Conservation (phyloP, 1,140 invertebrate species). For the Nylanderia fulva region DNA sequence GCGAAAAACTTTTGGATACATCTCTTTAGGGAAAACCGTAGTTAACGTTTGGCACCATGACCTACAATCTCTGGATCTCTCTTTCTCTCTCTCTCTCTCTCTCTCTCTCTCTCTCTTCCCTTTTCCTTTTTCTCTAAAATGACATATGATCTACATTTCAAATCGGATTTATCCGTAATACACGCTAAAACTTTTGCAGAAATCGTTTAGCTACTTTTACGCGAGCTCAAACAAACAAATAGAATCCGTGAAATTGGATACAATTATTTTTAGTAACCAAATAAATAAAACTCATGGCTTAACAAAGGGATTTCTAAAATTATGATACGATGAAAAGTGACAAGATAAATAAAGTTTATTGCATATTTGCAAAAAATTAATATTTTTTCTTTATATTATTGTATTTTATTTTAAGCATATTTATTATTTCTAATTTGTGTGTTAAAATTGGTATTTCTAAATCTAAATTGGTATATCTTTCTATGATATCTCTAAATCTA, state of each 20-base stretch:
- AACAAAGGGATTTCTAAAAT: background rate
- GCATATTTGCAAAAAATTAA: background rate
- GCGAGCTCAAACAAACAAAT: background rate
- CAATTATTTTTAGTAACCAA: slow-evolving; percentile 2
- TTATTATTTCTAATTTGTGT: background rate
- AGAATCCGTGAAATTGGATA: slow-evolving; percentile 19
- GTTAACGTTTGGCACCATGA: background rate
- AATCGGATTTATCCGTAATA: background rate
- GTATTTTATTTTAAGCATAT: slow-evolving; percentile 5
- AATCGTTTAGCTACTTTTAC: background rate
- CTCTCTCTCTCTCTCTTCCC: background rate
- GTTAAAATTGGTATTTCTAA: background rate
- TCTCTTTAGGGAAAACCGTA: background rate
- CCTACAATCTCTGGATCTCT: background rate
- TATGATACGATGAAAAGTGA: background rate
- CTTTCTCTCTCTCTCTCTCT: background rate
- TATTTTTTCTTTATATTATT: background rate
- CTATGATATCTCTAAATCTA: no score
- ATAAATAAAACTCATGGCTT: background rate
- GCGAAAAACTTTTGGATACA: background rate
- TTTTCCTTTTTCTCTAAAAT: background rate
- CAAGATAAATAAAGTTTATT: background rate
- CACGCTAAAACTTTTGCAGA: background rate
- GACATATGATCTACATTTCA: slow-evolving; percentile 22
- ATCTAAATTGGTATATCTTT: no score